Base-by-base conservation (phyloP, 1,140 invertebrate genomes). In the Hermetia illucens region DNA sequence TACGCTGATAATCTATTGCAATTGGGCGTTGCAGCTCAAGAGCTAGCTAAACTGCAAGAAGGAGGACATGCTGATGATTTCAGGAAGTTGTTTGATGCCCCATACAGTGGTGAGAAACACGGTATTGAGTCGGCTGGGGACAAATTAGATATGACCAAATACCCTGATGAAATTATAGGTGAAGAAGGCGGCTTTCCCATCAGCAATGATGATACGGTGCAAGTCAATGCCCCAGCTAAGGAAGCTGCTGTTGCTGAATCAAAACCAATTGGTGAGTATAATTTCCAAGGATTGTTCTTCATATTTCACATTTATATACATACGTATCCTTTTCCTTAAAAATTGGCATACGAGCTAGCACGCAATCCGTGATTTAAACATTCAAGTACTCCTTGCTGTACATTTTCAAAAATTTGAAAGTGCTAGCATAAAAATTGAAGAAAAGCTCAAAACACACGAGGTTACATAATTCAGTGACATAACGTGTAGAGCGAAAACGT, bases 181-280 rank as follows among this genome's bases (percentile, higher is more conserved):
- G n/a, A n/a, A n/a, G n/a, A n/a, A n/a, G n/a, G n/a, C n/a, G n/a
- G 18, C 1, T 22, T 32, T 16, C 29, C 18, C 6, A 18, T 4
- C 8, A 8, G 5, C 5, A 6, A 6, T 8, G 21, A 34, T 20
- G 66, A 68, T 18, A 49, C 49, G 5, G 61, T 66, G 3, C 51
- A 62, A 10, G 60, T 69, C 8, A 65, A 63, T 37, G 58, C 63
- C 6, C 66, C 67, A 10, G 61, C 69, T 6, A 64, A 70, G 12
- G 66, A 68, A 39, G 66, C 71, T 8, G 71, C 69, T 0, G 69
- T 81, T 25, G 77, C 77, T 34, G 76, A 81, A 56, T 77, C 77
- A 2, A 78, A 77, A 50, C 77, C 77, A 36, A 66, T 79, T 22
- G 77, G 76, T 61, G 16, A 39, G 36, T 24, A 13, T 10, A 13